These are phyloP conservation scores for Centropus unirufus DNA, from an alignment of 2,113 vertebrate genomes.

Conservation along the genomic window DNA sequence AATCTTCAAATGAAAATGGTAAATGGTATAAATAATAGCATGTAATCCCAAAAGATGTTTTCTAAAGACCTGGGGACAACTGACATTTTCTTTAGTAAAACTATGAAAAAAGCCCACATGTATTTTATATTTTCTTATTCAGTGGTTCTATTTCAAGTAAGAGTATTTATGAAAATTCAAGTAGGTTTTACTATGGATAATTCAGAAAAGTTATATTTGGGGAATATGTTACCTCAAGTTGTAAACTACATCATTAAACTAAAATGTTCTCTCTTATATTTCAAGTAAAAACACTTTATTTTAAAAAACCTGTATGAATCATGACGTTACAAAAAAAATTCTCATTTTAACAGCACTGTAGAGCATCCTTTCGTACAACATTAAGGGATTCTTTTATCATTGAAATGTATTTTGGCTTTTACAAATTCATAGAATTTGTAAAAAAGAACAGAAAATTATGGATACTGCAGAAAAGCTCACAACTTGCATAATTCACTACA, in stretches of 20 bases:
- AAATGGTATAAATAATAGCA: not conserved
- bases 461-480: not conserved
- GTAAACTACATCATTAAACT: not conserved
- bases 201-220: not conserved
- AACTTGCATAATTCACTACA: not conserved
- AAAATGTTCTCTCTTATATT: accelerated
- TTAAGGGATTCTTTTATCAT: not conserved
- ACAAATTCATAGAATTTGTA: not conserved
- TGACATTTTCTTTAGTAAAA: not conserved
- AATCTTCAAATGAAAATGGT: not conserved
- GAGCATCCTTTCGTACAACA: not conserved
- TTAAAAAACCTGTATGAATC: not conserved
- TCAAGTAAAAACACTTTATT: not conserved
- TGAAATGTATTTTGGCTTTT: not conserved
- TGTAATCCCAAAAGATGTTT: not conserved
- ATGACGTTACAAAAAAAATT: not conserved
- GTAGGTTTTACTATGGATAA: not conserved
- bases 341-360: not conserved
- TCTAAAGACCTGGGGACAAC: not conserved
- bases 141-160: not conserved
- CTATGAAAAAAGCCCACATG: accelerated
- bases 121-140: not conserved
- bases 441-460: not conserved
- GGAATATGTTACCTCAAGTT: not conserved
- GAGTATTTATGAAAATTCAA: not conserved